Evolutionary conservation across 1,140 invertebrate genomes (phyloP), one percentile per base, ranked within the genome.

Genomic region (Hyphantria cunea): DNA sequence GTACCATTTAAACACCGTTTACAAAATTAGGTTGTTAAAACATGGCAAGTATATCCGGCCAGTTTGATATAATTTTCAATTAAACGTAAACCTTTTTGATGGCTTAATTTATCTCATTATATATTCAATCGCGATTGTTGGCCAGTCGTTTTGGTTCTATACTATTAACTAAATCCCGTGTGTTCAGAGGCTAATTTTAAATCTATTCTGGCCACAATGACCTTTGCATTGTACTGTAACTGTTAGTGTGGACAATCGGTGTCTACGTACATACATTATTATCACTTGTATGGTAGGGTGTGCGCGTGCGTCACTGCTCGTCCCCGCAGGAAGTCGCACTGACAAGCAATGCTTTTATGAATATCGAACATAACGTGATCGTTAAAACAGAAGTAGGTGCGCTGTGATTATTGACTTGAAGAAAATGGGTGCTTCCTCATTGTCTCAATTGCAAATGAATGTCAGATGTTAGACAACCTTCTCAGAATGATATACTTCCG

Each of bases 201-300:
- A 70, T 51, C 75, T 69, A 77, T 76, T 75, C 73, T 78, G 68
- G 66, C 73, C 70, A 78, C 81, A 82, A 84, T 86, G 81, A 84
- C 84, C 80, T 84, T 86, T 83, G 83, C 80, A 80, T 84, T 84
- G 84, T 75, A 84, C 83, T 84, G 77, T 86, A 45, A 61, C 53
- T 52, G 49, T 60, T 25, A 66, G 67, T 66, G 70, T 52, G 58
- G 41, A 51, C 45, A 37, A 49, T 61, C 32, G 49, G 5, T 32
- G 9, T 10, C n/a, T 34, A 41, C 32, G 25, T 49, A 55, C 47
- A 32, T 49, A 37, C 17, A 15, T n/a, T n/a, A n/a, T n/a, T n/a
- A n/a, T n/a, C n/a, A n/a, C n/a, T n/a, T 48, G 42, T 59, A 49
- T 34, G 6, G 17, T 54, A 37, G 48, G 33, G 45, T 52, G 14